Conservation (phyloP, 2,888 invertebrate species). For the Rhyacophila evoluta region DNA sequence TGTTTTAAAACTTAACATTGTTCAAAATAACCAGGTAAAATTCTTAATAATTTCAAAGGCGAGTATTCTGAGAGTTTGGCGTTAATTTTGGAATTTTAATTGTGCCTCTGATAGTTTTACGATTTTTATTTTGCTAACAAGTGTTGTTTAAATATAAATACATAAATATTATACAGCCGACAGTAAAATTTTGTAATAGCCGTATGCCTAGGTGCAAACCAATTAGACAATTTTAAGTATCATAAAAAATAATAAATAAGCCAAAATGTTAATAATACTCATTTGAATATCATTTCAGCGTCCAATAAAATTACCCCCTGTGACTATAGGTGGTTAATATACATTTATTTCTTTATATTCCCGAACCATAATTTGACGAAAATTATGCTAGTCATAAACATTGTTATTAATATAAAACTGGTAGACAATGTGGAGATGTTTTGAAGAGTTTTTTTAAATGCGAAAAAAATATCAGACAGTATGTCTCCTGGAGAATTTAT, state of each 20-base stretch:
- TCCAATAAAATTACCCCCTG: slow-evolving; percentile 17
- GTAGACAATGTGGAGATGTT: not conserved
- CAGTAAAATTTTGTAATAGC: not conserved
- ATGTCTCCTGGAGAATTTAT: not conserved
- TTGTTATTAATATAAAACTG: not conserved
- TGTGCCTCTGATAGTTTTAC: not conserved
- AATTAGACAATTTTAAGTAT: slow-evolving; percentile 1
- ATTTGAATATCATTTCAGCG: not conserved
- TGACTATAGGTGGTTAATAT: not conserved
- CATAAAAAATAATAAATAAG: not conserved
- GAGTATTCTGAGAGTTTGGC: not conserved
- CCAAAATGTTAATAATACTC: not conserved
- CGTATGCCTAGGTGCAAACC: not conserved
- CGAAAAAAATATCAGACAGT: not conserved
- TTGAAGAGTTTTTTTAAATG: not conserved
- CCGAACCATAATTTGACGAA: not conserved
- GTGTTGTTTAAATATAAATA: slow-evolving; percentile 4
- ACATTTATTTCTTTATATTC: not conserved
- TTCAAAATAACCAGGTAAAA: not conserved
- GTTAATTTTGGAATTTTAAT: slow-evolving; percentile 10
- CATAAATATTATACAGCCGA: slow-evolving; percentile 16
- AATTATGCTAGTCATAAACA: not conserved
- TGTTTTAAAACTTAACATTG: not conserved
- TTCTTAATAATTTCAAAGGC: slow-evolving; percentile 1
- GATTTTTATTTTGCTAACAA: slow-evolving; percentile 23